Evolutionary conservation across 2,888 invertebrate genomes (phyloP).

Genomic region (Tupiocoris notatus): DNA sequence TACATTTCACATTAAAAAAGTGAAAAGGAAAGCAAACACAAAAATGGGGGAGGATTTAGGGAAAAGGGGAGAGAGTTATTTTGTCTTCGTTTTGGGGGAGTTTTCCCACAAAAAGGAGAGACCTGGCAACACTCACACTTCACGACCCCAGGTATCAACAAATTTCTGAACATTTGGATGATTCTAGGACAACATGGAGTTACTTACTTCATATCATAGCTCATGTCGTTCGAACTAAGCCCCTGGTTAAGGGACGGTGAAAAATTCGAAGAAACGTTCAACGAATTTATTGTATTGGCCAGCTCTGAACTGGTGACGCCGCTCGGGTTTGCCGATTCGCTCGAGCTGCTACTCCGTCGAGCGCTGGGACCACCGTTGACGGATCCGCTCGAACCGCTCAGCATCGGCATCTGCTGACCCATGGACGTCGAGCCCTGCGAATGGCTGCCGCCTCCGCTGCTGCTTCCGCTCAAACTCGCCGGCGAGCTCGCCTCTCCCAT

Average conservation of each 20-base stretch:
- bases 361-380: slow-evolving; percentile 50
- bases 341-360: slow-evolving; percentile 46
- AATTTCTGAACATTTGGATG: too few relatives aligned
- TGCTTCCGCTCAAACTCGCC: slow-evolving; percentile 15
- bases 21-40: too few relatives aligned
- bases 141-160: too few relatives aligned
- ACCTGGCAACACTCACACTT: too few relatives aligned
- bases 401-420: slow-evolving; percentile 47
- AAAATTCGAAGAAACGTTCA: slow-evolving; percentile 55
- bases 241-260: slow-evolving; percentile 51
- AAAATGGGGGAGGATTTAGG: too few relatives aligned
- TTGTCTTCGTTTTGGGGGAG: too few relatives aligned
- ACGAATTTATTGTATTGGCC: slow-evolving; percentile 51
- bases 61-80: too few relatives aligned
- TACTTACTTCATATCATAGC: slow-evolving; percentile 35
- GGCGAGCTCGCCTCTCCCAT: slow-evolving; percentile 32
- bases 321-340: slow-evolving; percentile 49
- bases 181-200: neutral
- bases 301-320: slow-evolving; percentile 38
- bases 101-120: too few relatives aligned
- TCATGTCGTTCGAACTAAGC: slow-evolving; percentile 57
- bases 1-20: too few relatives aligned
- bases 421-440: slow-evolving; percentile 44
- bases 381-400: slow-evolving; percentile 2
- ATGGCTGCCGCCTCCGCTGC: neutral